Base-by-base conservation (phyloP, 2,888 invertebrate genomes). In the Dolichopus griseipennis region DNA sequence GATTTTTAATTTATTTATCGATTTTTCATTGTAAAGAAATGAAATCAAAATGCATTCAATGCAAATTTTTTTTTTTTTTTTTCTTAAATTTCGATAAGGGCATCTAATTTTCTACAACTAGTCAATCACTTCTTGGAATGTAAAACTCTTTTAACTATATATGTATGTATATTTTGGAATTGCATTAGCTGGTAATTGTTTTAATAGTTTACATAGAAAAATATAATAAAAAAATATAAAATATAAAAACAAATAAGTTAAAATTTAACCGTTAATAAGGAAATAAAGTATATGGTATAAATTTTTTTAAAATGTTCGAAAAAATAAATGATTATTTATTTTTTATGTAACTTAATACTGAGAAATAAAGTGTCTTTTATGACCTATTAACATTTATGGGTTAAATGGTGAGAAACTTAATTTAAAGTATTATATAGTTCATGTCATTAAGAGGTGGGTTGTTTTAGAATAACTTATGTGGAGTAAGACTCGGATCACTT, bases 61-160 rank as follows among this genome's bases (percentile, higher is more conserved):
- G 52, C 52, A 52, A 52, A 52, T 52, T 52, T 41, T 27, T 27
- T 27, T 27, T 27, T 27, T 27, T 27, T 27, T 27, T 27, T 27
- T 4, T 27, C 5, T 37, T 10, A 37, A 52, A 18, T 18, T 52
- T 52, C 52, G 52, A 52, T 52, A 52, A 52, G 52, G 52, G 52
- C 52, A 52, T 52, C 52, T 52, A 52, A 52, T 52, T 52, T 52
- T 52, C 52, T 52, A 52, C 52, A 52, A 52, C 52, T 52, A 52
- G 52, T 52, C 52, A 52, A 52, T 52, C 52, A 52, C 52, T 52
- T 52, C 52, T 52, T 12, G 52, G 52, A 52, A 52, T 52, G 52
- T 52, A 52, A 52, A 27, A 41, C 41, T 41, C 52, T 52, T 18
- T 52, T 37, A 12, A 52, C 52, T 52, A 52, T n/a, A n/a, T n/a